A percentile compares a stretch with the other conserved stretches of the same genome.
Evolutionary conservation across 2,113 vertebrate genomes (phyloP).

Genomic region (Lasiurus borealis): DNA sequence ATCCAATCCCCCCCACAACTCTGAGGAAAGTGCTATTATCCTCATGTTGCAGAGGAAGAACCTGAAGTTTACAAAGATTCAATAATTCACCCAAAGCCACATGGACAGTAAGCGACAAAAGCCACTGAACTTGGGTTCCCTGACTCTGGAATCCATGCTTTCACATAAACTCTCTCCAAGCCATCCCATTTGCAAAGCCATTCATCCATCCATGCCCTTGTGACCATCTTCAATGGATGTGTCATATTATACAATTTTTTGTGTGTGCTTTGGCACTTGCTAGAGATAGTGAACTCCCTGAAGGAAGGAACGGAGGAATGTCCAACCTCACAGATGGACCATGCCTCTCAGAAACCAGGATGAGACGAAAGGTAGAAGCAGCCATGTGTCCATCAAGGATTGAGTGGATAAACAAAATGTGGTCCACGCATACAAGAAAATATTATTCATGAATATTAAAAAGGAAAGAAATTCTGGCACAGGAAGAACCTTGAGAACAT

Average conservation of each 20-base stretch:
- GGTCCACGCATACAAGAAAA: background rate
- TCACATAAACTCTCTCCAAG: too few species aligned
- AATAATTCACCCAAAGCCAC: background rate
- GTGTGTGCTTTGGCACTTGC: background rate
- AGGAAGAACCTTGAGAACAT: background rate
- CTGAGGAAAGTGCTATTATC: background rate
- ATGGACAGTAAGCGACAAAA: background rate
- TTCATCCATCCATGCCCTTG: background rate
- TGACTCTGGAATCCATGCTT: background rate
- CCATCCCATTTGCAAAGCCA: background rate
- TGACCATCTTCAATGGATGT: background rate
- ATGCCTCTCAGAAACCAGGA: background rate
- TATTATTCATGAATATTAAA: background rate
- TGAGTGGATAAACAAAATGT: background rate
- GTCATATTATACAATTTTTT: background rate
- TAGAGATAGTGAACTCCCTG: background rate
- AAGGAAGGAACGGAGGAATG: background rate
- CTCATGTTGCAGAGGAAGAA: background rate
- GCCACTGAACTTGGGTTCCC: background rate
- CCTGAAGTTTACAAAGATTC: background rate
- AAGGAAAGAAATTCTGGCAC: background rate
- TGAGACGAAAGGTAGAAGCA: background rate
- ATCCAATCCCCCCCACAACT: background rate
- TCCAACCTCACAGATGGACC: too few species aligned
- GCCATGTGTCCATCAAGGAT: rapidly evolving